These are phyloP conservation scores for Diplodus sargus DNA, from an alignment of 2,797 vertebrate species.

Conservation along the genomic window DNA sequence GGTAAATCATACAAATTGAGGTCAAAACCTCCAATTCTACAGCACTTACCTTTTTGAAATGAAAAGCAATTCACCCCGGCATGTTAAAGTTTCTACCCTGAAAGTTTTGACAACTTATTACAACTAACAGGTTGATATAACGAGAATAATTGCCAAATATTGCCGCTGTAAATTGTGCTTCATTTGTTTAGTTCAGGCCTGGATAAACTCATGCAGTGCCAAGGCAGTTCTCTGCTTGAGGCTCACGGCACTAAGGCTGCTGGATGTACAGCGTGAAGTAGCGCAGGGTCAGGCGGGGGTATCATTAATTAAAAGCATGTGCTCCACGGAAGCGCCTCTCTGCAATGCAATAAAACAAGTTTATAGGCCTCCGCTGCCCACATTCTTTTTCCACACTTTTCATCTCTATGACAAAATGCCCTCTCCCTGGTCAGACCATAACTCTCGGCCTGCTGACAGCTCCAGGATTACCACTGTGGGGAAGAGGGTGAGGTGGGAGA, in stretches of 20 bases:
- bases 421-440: conserved; percentile 74
- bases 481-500: conserved; percentile 61
- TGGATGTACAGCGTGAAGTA: conserved; percentile 42
- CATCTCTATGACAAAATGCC: conserved; percentile 84
- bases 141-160: conserved; percentile 47
- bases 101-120: conserved; percentile 44
- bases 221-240: conserved; percentile 21
- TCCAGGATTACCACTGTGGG: conserved; percentile 70
- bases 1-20: conserved; percentile 16
- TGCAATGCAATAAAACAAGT: conserved; percentile 83
- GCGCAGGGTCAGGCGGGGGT: conserved; percentile 59
- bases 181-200: conserved; percentile 48
- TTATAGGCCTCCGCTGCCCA: conserved; percentile 80
- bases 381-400: conserved; percentile 80
- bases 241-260: conserved; percentile 13
- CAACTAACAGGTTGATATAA: conserved; percentile 25
- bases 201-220: conserved; percentile 2
- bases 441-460: conserved; percentile 79
- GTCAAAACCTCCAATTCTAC: conserved; percentile 40
- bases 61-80: conserved; percentile 26
- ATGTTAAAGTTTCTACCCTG: not conserved
- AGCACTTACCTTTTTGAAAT: conserved; percentile 19
- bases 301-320: conserved; percentile 84
- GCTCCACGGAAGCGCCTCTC: conserved; percentile 75
- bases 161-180: conserved; percentile 29